Evolutionary conservation across 2,888 invertebrate species (phyloP).

Genomic region (Tubulanus polymorphus): DNA sequence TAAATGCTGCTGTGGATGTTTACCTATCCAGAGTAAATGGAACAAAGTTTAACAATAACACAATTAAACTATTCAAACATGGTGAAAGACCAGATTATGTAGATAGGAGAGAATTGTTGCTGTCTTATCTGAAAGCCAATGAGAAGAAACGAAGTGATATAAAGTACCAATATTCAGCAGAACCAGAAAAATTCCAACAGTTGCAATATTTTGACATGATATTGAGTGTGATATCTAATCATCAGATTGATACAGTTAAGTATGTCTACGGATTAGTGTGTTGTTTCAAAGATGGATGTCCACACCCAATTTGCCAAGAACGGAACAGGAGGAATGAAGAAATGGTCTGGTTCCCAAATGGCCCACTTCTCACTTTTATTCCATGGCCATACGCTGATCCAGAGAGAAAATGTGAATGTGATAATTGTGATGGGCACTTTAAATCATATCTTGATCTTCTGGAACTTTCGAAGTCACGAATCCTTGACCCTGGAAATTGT

Average conservation of each 20-base stretch:
- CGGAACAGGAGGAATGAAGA: neutral
- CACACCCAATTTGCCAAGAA: neutral
- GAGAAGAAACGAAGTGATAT: too few relatives aligned
- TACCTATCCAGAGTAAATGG: neutral
- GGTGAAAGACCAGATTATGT: too few relatives aligned
- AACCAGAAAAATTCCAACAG: too few relatives aligned
- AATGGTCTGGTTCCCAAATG: neutral
- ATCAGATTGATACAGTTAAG: too few relatives aligned
- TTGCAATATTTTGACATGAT: too few relatives aligned
- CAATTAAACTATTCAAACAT: neutral
- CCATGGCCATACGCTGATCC: neutral
- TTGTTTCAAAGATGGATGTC: neutral
- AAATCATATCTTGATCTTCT: neutral
- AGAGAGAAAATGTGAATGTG: neutral
- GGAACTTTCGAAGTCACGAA: neutral
- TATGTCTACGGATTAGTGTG: neutral
- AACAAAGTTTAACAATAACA: neutral
- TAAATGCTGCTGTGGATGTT: neutral
- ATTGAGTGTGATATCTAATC: too few relatives aligned
- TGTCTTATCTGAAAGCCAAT: too few relatives aligned
- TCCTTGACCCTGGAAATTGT: neutral
- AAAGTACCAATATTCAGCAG: too few relatives aligned
- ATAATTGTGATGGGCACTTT: neutral
- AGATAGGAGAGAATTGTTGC: too few relatives aligned
- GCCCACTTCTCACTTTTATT: neutral